Conservation (phyloP, 2,797 vertebrate species). For the Galagoides demidoff region DNA sequence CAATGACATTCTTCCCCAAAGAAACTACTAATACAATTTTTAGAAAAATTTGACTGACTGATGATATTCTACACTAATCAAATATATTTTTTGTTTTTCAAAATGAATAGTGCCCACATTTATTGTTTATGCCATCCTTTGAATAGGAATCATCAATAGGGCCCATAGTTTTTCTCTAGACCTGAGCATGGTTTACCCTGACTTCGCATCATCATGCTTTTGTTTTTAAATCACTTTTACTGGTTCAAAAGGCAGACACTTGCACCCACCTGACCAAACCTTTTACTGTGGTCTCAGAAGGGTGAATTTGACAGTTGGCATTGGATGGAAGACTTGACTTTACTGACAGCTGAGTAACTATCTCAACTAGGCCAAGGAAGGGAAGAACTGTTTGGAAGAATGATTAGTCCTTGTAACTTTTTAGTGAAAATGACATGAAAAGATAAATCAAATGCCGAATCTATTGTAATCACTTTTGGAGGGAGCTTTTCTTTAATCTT, state of each 20-base stretch:
- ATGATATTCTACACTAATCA: neutral
- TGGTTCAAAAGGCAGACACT: neutral
- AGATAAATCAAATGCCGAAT: neutral
- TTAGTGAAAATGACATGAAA: neutral
- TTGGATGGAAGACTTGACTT: neutral
- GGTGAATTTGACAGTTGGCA: neutral
- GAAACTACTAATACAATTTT: neutral
- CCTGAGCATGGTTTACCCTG: neutral
- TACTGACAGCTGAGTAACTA: neutral
- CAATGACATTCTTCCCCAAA: neutral
- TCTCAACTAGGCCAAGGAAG: neutral
- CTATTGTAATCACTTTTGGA: neutral
- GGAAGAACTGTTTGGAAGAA: constrained; percentile 25
- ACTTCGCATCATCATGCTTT: neutral
- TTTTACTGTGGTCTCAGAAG: neutral
- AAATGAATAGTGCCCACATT: neutral
- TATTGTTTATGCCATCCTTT: neutral
- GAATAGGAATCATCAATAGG: neutral
- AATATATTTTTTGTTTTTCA: neutral
- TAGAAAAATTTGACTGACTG: neutral
- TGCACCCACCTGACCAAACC: neutral
- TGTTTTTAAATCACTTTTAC: neutral
- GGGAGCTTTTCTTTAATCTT: neutral
- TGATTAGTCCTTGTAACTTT: neutral
- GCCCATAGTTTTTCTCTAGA: neutral